phyloP scores from a whole-genome alignment of 1,140 invertebrate species.

The Drosophila serrata region DNA sequence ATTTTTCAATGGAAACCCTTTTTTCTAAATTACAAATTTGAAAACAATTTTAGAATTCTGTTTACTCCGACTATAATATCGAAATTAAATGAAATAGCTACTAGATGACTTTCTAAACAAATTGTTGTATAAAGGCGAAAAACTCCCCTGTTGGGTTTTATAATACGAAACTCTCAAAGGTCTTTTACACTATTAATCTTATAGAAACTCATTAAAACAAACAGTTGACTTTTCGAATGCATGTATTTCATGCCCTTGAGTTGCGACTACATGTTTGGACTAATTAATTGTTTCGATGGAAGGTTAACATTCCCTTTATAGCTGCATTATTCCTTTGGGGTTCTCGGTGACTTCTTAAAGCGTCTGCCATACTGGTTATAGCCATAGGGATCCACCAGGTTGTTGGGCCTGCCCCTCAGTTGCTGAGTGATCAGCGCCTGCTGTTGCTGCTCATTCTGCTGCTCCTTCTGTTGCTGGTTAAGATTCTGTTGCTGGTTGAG shows the following conservation, averaged over 20 bases:
- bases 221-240: constrained; percentile 55
- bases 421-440: constrained; percentile 77
- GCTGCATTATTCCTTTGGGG: constrained; percentile 39
- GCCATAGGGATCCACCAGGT: constrained; percentile 75
- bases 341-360: constrained; percentile 76
- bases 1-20: background rate
- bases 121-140: background rate
- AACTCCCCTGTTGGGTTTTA: background rate
- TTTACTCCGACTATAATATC: background rate
- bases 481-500: constrained; percentile 54
- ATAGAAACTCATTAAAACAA: constrained; percentile 2
- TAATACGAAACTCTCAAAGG: background rate
- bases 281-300: constrained; percentile 48
- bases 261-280: constrained; percentile 54
- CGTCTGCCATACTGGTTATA: constrained; percentile 80
- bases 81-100: background rate
- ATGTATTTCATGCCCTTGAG: constrained; percentile 84
- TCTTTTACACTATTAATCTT: too few species aligned
- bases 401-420: constrained; percentile 72
- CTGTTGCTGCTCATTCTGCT: constrained; percentile 74
- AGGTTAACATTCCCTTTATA: background rate
- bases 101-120: background rate
- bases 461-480: constrained; percentile 58
- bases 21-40: background rate
- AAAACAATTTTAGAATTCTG: background rate